phyloP scores from a whole-genome alignment of 2,888 invertebrate genomes.

The Melinaea menophilus region DNA sequence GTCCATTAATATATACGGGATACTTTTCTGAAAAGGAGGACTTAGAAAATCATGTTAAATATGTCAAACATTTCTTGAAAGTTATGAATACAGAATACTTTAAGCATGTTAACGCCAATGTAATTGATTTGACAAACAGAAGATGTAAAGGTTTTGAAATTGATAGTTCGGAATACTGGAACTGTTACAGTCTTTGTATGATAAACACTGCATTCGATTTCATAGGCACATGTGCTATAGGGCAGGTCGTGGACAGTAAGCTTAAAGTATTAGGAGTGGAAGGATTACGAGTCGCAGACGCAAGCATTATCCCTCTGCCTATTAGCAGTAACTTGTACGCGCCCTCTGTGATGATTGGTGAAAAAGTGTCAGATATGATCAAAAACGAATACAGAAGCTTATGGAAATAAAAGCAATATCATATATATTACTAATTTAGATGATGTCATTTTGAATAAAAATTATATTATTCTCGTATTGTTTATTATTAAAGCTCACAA shows the following conservation, averaged over 20 bases:
- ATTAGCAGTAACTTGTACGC: conserved; percentile 41
- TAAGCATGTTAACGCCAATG: conserved; percentile 33
- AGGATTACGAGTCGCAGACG: conserved; percentile 41
- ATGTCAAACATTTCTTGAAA: conserved; percentile 40
- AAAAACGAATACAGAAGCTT: neutral
- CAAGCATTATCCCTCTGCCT: conserved; percentile 69
- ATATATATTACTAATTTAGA: neutral
- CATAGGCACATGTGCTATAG: conserved; percentile 85
- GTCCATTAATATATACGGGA: conserved; percentile 41
- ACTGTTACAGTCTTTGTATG: conserved; percentile 47
- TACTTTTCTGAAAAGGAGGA: conserved; percentile 41
- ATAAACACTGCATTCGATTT: conserved; percentile 83
- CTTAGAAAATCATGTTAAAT: conserved; percentile 39
- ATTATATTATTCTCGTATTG: no score
- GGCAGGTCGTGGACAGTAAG: conserved; percentile 82
- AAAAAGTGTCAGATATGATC: conserved; percentile 11
- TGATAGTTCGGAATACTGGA: conserved; percentile 47
- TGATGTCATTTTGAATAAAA: no score
- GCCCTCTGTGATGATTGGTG: neutral
- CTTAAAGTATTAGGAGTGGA: conserved; percentile 48
- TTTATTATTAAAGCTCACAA: no score
- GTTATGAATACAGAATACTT: conserved; percentile 44
- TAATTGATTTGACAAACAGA: neutral
- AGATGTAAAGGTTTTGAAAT: conserved; percentile 39
- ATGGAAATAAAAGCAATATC: neutral